Percentiles rank a stretch among this genome's conserved stretches.
Evolutionary conservation across 2,888 invertebrate species (phyloP).

Genomic region (Gasteruption jaculator): DNA sequence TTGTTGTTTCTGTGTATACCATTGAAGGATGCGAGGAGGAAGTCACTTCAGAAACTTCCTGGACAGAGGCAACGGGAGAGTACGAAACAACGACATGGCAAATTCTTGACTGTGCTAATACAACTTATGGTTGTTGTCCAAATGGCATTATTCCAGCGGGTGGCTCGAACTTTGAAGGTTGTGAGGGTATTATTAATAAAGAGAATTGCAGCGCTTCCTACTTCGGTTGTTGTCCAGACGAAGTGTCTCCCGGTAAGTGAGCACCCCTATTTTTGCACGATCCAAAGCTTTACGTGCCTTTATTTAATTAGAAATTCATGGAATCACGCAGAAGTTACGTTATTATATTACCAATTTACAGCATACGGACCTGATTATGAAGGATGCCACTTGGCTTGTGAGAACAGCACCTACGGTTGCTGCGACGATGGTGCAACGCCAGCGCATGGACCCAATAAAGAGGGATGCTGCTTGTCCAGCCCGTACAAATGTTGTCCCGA

Average conservation of each 20-base stretch:
- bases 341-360: too few relatives aligned
- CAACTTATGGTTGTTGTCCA: conserved; percentile 72
- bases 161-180: conserved; percentile 65
- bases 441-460: conserved; percentile 76
- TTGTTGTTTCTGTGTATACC: neutral
- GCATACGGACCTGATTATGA: conserved; percentile 67
- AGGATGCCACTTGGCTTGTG: conserved; percentile 73
- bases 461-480: conserved; percentile 76
- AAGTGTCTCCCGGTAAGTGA: conserved; percentile 58
- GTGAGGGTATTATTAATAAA: conserved; percentile 50
- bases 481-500: conserved; percentile 89
- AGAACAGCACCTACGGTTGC: conserved; percentile 73
- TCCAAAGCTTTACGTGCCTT: neutral
- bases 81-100: conserved; percentile 34
- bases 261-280: neutral
- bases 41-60: conserved; percentile 22
- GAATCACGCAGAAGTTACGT: neutral
- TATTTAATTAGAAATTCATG: too few relatives aligned
- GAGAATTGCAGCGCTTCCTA: conserved; percentile 58
- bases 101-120: conserved; percentile 53
- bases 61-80: conserved; percentile 27
- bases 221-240: conserved; percentile 74
- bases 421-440: conserved; percentile 80
- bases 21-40: conserved; percentile 38
- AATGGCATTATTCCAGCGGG: conserved; percentile 62